Evolutionary conservation across 2,113 vertebrate genomes (phyloP).

Genomic region (Chloropsis hardwickii): DNA sequence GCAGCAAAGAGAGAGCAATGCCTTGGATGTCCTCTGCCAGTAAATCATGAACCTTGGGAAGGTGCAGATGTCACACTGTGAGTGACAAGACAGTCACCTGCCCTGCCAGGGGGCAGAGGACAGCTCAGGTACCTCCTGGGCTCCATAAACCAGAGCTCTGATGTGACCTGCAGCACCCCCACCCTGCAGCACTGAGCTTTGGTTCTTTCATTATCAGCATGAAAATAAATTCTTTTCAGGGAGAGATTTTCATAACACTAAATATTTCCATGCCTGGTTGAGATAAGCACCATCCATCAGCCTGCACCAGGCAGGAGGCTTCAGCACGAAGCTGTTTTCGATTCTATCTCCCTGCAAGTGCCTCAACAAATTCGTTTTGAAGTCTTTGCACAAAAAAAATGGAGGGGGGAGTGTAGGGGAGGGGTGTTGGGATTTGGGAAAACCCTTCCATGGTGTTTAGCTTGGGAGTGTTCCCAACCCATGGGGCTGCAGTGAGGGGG

Average conservation of each 20-base stretch:
- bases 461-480: neutral
- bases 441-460: neutral
- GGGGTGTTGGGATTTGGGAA: neutral
- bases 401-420: rapidly evolving
- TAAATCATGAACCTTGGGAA: neutral
- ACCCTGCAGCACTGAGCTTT: neutral
- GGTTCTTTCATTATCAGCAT: neutral
- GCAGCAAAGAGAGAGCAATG: neutral
- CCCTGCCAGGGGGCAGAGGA: neutral
- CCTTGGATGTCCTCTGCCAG: neutral
- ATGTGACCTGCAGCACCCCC: neutral
- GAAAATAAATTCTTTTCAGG: neutral
- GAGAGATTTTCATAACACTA: neutral
- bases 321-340: neutral
- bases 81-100: neutral
- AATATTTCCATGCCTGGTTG: neutral
- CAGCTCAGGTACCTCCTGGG: neutral
- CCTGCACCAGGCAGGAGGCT: neutral
- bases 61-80: neutral
- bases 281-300: neutral
- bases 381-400: neutral
- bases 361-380: neutral
- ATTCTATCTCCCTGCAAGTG: neutral
- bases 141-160: rapidly evolving
- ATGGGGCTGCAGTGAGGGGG: rapidly evolving